Base-by-base conservation (phyloP, 2,888 invertebrate species). In the Scaptomyza parva region DNA sequence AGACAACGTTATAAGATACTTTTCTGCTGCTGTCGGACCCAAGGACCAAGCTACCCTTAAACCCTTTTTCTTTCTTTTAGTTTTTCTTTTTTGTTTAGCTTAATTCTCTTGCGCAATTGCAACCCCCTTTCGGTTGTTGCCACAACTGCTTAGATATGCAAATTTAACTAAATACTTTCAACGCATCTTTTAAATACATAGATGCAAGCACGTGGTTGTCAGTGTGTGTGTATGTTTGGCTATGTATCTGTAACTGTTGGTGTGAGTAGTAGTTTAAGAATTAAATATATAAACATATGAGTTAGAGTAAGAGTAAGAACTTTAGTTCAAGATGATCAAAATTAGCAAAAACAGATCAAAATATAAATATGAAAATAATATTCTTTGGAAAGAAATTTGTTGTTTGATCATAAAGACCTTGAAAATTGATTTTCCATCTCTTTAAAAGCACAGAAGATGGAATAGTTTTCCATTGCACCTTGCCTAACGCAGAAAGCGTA, bases 131-230 rank as follows among this genome's bases (percentile, higher is more conserved):
- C n/a, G n/a, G 48, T 57, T 79, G 86, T 88, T 88, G 84, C 83
- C 84, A 48, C 84, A 86, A 85, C 84, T 85, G 78, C 88, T 85
- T 85, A 85, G 76, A 72, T 85, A 88, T 86, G 88, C 82, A 86
- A 86, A 85, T 85, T 73, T 44, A 55, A 58, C 78, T 88, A 88
- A 85, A 86, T 88, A 84, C 85, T 86, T 81, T 86, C 85, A 88
- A 70, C 85, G 85, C 88, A 85, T 86, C 88, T 72, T 71, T 51
- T 35, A 73, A 70, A 71, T 65, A 74, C 75, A 59, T n/a, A 59
- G 60, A 41, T 48, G 65, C 45, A 64, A 65, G 53, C 62, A 76
- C 45, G 66, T 52, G 66, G 54, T 37, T 24, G 22, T 14, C 17
- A n/a, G 14, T 18, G 22, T 57, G 40, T 37, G 28, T 28, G 33